Conservation (phyloP, 2,888 invertebrate species). For the Sicus ferrugineus region DNA sequence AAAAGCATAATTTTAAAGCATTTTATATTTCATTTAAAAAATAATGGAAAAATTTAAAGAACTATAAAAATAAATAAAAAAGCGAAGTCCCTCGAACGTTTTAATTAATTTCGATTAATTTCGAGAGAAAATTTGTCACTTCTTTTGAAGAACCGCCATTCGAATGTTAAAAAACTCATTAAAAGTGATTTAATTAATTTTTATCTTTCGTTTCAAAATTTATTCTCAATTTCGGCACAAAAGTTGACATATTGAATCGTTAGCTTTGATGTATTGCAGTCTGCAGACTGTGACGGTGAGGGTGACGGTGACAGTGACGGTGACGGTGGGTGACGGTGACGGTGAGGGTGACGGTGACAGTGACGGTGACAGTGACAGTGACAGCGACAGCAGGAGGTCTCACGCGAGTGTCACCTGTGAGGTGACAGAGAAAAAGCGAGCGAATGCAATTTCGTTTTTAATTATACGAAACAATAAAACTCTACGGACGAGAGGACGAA, state of each 20-base stretch:
- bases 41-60: too few species aligned
- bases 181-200: conserved; percentile 17
- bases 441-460: conserved; percentile 12
- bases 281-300: not conserved
- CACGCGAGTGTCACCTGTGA: too few species aligned
- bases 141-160: too few species aligned
- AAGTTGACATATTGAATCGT: too few species aligned
- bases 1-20: too few species aligned
- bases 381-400: too few species aligned
- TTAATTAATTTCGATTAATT: too few species aligned
- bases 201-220: not conserved
- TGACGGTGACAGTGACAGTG: not conserved
- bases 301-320: not conserved
- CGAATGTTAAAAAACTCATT: conserved; percentile 21
- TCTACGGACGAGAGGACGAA: not conserved
- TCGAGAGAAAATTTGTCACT: too few species aligned
- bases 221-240: not conserved
- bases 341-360: not conserved
- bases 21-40: too few species aligned
- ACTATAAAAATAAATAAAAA: too few species aligned
- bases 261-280: not conserved
- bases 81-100: too few species aligned
- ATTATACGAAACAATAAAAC: not conserved
- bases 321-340: not conserved
- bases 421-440: not conserved